phyloP scores from a whole-genome alignment of 2,888 invertebrate genomes.

The Troglohyphantes excavatus region DNA sequence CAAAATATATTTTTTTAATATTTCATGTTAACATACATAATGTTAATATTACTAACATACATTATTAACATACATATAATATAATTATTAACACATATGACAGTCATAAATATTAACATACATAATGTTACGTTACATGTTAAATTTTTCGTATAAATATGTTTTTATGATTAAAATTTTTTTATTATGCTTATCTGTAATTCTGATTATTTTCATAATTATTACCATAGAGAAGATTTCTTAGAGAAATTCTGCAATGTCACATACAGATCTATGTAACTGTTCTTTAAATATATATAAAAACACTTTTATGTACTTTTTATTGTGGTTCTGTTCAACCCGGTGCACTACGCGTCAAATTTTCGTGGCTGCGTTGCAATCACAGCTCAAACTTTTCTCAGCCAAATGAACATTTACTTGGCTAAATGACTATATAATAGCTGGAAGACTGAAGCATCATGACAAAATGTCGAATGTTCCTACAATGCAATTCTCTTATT shows the following conservation, averaged over 20 bases:
- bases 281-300: constrained; percentile 1
- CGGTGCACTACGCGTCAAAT: constrained; percentile 36
- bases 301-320: neutral
- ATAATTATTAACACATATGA: too few relatives aligned
- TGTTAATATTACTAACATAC: too few relatives aligned
- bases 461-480: constrained; percentile 59
- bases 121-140: too few relatives aligned
- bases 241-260: constrained; percentile 37
- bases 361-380: neutral
- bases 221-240: too few relatives aligned
- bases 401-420: constrained; percentile 11
- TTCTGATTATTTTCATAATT: too few relatives aligned
- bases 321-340: constrained; percentile 9
- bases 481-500: constrained; percentile 52
- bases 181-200: too few relatives aligned
- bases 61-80: too few relatives aligned
- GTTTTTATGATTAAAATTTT: too few relatives aligned
- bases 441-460: neutral
- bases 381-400: constrained; percentile 46
- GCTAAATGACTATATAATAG: neutral
- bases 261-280: neutral
- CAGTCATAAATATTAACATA: too few relatives aligned
- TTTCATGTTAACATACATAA: too few relatives aligned
- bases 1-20: too few relatives aligned
- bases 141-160: too few relatives aligned